A percentile compares a stretch with the other conserved stretches of the same genome.
These are phyloP conservation scores for Chaetodon trifasciatus DNA, from an alignment of 2,797 vertebrate species.

Conservation along the genomic window DNA sequence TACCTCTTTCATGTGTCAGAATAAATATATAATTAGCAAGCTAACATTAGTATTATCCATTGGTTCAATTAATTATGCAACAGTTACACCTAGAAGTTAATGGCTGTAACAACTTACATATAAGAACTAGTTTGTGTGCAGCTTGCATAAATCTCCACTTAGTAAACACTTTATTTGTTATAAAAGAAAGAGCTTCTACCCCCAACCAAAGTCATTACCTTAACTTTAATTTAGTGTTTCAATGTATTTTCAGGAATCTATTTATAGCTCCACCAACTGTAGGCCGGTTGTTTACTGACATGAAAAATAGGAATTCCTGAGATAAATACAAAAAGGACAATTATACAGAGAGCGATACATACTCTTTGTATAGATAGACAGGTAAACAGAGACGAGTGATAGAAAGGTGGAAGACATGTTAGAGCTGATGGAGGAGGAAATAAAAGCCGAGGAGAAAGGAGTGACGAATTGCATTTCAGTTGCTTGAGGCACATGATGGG, in stretches of 20 bases:
- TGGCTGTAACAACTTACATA: neutral
- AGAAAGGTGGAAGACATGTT: neutral
- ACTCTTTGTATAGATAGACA: too few species aligned
- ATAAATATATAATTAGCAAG: neutral
- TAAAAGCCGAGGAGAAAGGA: constrained; percentile 28
- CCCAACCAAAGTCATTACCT: neutral
- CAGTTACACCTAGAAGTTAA: neutral
- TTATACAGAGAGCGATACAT: neutral
- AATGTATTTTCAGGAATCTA: neutral
- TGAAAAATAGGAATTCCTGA: neutral
- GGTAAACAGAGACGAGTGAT: neutral
- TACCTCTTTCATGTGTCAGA: neutral
- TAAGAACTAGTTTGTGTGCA: neutral
- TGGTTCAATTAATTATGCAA: too few species aligned
- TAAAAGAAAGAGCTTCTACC: neutral
- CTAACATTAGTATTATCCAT: too few species aligned
- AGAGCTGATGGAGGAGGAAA: constrained; percentile 17
- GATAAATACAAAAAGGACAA: neutral
- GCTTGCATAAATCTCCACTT: neutral
- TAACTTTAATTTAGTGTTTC: neutral
- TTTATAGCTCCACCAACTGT: neutral
- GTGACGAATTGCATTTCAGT: constrained; percentile 39
- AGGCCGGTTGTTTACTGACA: neutral
- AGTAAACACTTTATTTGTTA: too few species aligned
- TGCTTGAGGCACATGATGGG: constrained; percentile 33